Evolutionary conservation across 1,140 invertebrate species (phyloP), one percentile per base, ranked within the genome.

Genomic region (Berghia stephanieae): DNA sequence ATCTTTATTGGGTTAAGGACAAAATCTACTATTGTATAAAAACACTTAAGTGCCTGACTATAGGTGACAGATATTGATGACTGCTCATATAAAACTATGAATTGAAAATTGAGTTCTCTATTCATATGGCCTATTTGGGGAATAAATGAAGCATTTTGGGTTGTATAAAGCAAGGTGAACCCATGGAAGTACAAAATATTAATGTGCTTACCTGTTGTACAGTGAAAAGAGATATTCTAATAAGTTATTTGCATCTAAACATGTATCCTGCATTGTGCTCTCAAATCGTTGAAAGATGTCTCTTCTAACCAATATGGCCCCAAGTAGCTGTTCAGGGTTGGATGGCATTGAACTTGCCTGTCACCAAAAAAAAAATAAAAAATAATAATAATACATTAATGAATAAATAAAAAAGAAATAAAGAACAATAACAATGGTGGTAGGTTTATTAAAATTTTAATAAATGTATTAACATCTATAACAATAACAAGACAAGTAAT

Each of bases 211-310:
- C 74, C 74, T 76, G 74, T 76, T 76, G 44, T 76, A 76, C 8
- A 76, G 63, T 36, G 74, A 76, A 34, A 76, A 76, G 24, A 76
- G 63, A 46, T 76, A 76, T 52, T 76, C 74, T 27, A 76, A 38
- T 21, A 76, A 38, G 27, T 68, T 76, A 38, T 76, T 76, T 10
- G 74, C 74, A 68, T 76, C 74, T 44, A 76, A 38, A 38, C 74
- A 76, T 3, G 74, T 76, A 44, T 76, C 74, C 46, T 76, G 8
- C 74, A 76, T 76, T 66, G 74, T 76, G 16, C 24, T 67, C 38
- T 76, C 74, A 76, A 76, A 76, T 8, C 74, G n/a, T 57, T 76
- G 43, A 27, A 76, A 76, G 57, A 76, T 76, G 38, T 76, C 74
- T 38, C 52, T 66, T 24, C 74, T 38, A 2, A 76, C 74, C n/a